Base-by-base conservation (phyloP, 2,888 invertebrate species). In the Nephrotoma appendiculata region DNA sequence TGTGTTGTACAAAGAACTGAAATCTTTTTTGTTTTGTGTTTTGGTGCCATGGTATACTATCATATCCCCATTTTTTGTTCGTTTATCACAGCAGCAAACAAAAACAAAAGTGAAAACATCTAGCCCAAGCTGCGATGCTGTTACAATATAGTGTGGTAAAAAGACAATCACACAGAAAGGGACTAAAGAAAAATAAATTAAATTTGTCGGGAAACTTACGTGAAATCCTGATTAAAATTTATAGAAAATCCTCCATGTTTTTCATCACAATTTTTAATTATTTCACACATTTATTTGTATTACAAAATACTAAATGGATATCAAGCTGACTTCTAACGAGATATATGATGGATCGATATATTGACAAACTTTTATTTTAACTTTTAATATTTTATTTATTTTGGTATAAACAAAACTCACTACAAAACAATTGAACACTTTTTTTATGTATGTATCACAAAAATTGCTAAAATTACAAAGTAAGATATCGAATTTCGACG, bases 221-320 rank as follows among this genome's bases (percentile, higher is more conserved):
- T 89, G 89, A 89, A 89, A 88, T 89, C 89, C 87, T 89, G 89
- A 87, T 89, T 89, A 87, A 89, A 89, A 88, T 89, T 89, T 88
- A 89, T 88, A 45, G 86, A 84, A 86, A 86, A 86, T 84, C 86
- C 86, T 84, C 83, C 86, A 83, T 84, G 84, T 48, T 86, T 86
- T 83, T 52, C 83, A 42, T 45, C n/a, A 85, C 41, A 45, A 42
- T 86, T 52, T 86, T 84, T 57, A 86, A 42, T 85, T 86, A 48
- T 84, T 86, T 86, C 86, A 86, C 86, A 86, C 86, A 86, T 86
- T 86, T 86, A 86, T 84, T 42, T 15, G 84, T 84, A 42, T 84
- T 84, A 42, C 71, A 71, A 84, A 84, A 84, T 84, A 42, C 43
- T 41, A 84, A 42, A 84, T 84, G 12, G 43, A 42, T 84, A 84